These are phyloP conservation scores for Meles meles DNA, from an alignment of 2,113 vertebrate species.

Conservation along the genomic window DNA sequence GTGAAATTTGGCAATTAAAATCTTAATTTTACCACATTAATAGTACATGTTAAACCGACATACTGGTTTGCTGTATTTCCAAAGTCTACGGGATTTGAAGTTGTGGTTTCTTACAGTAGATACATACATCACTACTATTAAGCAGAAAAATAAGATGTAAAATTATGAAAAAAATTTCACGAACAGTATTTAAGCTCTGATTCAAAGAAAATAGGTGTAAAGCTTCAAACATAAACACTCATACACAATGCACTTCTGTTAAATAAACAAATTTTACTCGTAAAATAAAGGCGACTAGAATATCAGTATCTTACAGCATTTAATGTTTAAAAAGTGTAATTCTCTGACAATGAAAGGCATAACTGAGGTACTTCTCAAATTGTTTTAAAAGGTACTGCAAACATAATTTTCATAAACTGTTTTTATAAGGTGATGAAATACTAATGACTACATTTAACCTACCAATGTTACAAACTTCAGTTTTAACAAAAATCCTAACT, in stretches of 20 bases:
- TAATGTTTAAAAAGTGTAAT: neutral
- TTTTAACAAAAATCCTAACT: slow-evolving; percentile 17
- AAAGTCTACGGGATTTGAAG: neutral
- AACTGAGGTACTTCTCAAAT: neutral
- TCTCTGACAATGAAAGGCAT: neutral
- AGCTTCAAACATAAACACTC: neutral
- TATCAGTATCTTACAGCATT: neutral
- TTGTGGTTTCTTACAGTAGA: neutral
- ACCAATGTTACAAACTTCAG: neutral
- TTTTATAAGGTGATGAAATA: neutral
- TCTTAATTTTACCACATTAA: slow-evolving; percentile 9
- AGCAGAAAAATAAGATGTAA: slow-evolving; percentile 16
- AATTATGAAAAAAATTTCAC: neutral
- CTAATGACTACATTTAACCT: neutral
- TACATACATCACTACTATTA: neutral
- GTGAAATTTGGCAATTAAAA: slow-evolving; percentile 5
- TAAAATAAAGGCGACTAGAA: neutral
- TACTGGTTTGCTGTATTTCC: slow-evolving; percentile 15
- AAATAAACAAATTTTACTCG: neutral
- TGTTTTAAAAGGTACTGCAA: slow-evolving; percentile 28
- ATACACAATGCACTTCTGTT: neutral
- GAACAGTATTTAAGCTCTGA: slow-evolving; percentile 14
- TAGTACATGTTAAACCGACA: slow-evolving; percentile 22
- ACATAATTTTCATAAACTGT: neutral
- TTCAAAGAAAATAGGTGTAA: neutral